Conservation (phyloP, 2,797 vertebrate species). For the Pampus argenteus region DNA sequence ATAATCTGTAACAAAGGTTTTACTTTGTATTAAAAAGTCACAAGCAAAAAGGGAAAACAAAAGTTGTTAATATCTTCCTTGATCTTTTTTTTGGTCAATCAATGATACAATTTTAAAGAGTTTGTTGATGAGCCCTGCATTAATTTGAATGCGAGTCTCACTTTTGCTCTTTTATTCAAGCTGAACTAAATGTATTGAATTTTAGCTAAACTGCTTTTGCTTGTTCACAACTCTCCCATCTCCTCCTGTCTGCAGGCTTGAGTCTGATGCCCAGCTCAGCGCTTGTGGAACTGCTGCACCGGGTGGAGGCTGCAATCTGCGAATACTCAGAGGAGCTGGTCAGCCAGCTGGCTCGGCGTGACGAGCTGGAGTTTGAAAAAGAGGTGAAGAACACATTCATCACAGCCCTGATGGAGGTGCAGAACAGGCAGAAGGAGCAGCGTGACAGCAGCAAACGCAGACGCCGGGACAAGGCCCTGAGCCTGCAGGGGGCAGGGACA, state of each 20-base stretch:
- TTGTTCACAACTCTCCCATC: neutral
- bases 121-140: neutral
- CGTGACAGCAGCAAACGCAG: slow-evolving; percentile 90
- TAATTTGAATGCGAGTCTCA: neutral
- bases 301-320: slow-evolving; percentile 88
- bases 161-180: neutral
- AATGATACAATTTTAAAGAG: neutral
- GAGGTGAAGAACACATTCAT: slow-evolving; percentile 97
- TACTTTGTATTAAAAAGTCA: neutral
- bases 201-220: neutral
- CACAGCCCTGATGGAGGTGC: slow-evolving; percentile 93
- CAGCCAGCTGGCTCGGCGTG: slow-evolving; percentile 91
- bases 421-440: slow-evolving; percentile 95
- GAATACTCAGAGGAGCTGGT: slow-evolving; percentile 94
- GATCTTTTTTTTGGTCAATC: neutral
- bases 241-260: slow-evolving; percentile 81
- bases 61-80: neutral
- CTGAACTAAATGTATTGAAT: too few species aligned
- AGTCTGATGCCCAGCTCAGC: slow-evolving; percentile 87
- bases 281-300: slow-evolving; percentile 86
- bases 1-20: too few species aligned
- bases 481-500: slow-evolving; percentile 83
- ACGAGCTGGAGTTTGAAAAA: slow-evolving; percentile 95
- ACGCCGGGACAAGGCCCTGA: slow-evolving; percentile 91
- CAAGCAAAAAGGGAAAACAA: neutral